Percentiles rank a stretch among this genome's conserved stretches.
Evolutionary conservation across 2,888 invertebrate species (phyloP).

Genomic region (Pegoplata infirma): DNA sequence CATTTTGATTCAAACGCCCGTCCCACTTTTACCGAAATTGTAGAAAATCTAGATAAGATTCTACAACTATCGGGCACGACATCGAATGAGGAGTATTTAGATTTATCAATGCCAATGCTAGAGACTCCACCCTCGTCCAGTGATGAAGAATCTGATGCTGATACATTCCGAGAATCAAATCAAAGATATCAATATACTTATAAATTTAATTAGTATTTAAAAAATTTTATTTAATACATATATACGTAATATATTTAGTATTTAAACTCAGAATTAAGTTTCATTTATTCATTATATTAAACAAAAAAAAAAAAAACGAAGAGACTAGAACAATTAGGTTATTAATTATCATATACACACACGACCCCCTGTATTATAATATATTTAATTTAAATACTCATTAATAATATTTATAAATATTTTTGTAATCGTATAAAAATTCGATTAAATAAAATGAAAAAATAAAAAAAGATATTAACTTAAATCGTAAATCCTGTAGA

Average conservation of each 20-base stretch:
- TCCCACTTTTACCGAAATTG: conserved; percentile 92
- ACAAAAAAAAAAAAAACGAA: conserved; percentile 21
- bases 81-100: conserved; percentile 92
- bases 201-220: conserved; percentile 71
- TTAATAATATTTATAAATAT: background rate
- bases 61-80: conserved; percentile 80
- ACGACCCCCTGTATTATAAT: background rate
- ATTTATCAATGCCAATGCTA: conserved; percentile 89
- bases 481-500: background rate
- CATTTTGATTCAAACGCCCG: conserved; percentile 92
- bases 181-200: conserved; percentile 74
- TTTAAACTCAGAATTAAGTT: background rate
- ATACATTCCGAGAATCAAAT: conserved; percentile 70
- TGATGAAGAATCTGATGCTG: conserved; percentile 79
- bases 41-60: conserved; percentile 93
- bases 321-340: conserved; percentile 34
- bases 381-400: conserved; percentile 24
- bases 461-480: background rate
- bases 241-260: background rate
- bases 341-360: background rate
- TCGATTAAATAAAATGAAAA: background rate
- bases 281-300: background rate
- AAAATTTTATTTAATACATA: background rate
- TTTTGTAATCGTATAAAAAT: background rate
- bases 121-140: conserved; percentile 93